Evolutionary conservation across 2,797 vertebrate species (phyloP), one percentile per base, ranked within the genome.

Genomic region (Takifugu rubripes): DNA sequence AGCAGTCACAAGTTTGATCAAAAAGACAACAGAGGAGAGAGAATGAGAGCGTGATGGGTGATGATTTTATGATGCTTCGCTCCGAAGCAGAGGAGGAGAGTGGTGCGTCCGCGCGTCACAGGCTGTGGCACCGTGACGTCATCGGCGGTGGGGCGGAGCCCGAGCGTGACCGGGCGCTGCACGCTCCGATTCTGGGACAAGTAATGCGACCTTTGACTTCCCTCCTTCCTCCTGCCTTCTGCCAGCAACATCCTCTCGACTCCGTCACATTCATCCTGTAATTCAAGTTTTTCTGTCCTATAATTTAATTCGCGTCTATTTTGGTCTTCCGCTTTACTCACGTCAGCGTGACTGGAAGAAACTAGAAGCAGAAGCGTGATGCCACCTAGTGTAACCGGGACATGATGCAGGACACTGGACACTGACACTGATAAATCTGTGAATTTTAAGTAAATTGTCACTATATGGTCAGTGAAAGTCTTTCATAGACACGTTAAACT

Each of bases 21-120:
- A 77, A 78, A 77, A 77, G 72, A 72, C 62, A 62, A 47, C 66
- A 71, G 82, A 82, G 79, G 29, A 8, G 58, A 36, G 33, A 44
- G 46, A 25, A 55, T 42, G 26, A 16, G 42, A 26, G 56, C 69
- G 83, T 84, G 85, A 90, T 85, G 90, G 88, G 89, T 85, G 91
- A 78, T 86, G 77, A 61, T 74, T 82, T 71, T 77, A 70, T 65
- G 75, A 83, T 87, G 92, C 88, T 90, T 91, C 51, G 89, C 92
- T 91, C 87, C 78, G 87, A 90, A 90, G 90, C 89, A 85, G 79
- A 89, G 76, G 74, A 79, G 74, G 79, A 84, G 75, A 84, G 63
- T 92, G 92, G 90, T 87, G 92, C 92, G 93, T 90, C 91, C 85
- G 72, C 81, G 90, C 93, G 93, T 93, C 91, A 90, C 89, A 84